phyloP scores from a whole-genome alignment of 2,888 invertebrate genomes.

The Physocephala rufipes region DNA sequence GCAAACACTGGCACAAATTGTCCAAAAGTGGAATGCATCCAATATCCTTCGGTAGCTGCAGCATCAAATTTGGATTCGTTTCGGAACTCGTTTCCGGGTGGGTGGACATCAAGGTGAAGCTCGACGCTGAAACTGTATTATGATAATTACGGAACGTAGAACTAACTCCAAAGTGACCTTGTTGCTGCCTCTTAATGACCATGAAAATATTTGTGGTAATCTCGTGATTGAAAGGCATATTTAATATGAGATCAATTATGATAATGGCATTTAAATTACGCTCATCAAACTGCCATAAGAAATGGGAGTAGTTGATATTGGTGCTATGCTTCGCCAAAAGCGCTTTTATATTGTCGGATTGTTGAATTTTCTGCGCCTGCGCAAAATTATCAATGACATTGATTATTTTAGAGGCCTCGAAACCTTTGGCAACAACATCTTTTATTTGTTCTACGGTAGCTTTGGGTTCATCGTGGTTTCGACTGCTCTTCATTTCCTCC shows the following conservation, averaged over 20 bases:
- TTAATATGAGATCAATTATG: constrained; percentile 62
- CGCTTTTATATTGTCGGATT: constrained; percentile 51
- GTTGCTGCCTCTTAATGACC: constrained; percentile 59
- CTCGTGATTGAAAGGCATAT: constrained; percentile 61
- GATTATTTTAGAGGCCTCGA: constrained; percentile 71
- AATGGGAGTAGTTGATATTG: constrained; percentile 54
- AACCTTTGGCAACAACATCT: constrained; percentile 70
- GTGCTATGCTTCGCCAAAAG: constrained; percentile 55
- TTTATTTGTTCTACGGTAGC: constrained; percentile 66
- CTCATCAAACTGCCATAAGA: constrained; percentile 58
- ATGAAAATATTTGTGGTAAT: constrained; percentile 59
- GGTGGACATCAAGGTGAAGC: background rate
- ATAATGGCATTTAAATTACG: constrained; percentile 56
- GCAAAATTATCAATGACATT: constrained; percentile 72
- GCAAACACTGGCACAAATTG: constrained; percentile 60
- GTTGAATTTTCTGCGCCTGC: constrained; percentile 56
- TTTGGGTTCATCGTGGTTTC: constrained; percentile 41
- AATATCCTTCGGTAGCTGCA: constrained; percentile 50
- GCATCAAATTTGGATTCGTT: constrained; percentile 38
- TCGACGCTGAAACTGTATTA: background rate
- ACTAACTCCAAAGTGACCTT: constrained; percentile 37
- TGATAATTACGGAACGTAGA: background rate
- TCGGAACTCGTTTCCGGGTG: background rate
- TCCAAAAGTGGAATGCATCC: constrained; percentile 57
- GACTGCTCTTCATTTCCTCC: constrained; percentile 48